Conservation (phyloP, 1,140 invertebrate genomes). For the Carcinoscorpius rotundicauda region DNA sequence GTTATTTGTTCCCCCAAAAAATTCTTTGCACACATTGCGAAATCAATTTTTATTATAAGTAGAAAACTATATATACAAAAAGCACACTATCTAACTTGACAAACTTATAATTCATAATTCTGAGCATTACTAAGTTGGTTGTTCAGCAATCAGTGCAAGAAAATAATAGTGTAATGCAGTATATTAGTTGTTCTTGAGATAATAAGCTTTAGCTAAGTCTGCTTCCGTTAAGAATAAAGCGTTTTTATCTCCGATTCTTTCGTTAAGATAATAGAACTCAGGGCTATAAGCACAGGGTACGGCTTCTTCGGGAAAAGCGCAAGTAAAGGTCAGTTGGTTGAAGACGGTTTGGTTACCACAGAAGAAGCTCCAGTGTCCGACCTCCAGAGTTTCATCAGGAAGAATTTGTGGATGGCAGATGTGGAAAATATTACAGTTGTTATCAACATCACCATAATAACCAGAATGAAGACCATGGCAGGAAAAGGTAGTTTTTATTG, state of each 20-base stretch:
- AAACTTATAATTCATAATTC: too few species aligned
- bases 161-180: too few species aligned
- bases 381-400: conserved; percentile 37
- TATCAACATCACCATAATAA: conserved; percentile 33
- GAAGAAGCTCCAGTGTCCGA: conserved; percentile 59
- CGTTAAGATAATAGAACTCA: conserved; percentile 25
- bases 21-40: too few species aligned
- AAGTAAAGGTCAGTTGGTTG: conserved; percentile 54
- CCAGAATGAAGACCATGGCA: conserved; percentile 27
- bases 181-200: too few species aligned
- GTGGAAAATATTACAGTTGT: conserved; percentile 33
- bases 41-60: too few species aligned
- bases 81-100: too few species aligned
- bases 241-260: conserved; percentile 20
- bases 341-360: conserved; percentile 73
- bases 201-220: too few species aligned
- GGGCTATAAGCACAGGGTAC: conserved; percentile 29
- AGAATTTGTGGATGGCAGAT: conserved; percentile 39
- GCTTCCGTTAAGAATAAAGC: conserved; percentile 19
- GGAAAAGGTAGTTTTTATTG: conserved; percentile 24
- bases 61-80: too few species aligned
- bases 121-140: too few species aligned
- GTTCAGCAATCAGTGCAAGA: too few species aligned
- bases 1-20: too few species aligned
- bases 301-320: conserved; percentile 26